A percentile compares a stretch with the other conserved stretches of the same genome.
Conservation (phyloP, 2,888 invertebrate genomes). For the Orchesella flavescens region DNA sequence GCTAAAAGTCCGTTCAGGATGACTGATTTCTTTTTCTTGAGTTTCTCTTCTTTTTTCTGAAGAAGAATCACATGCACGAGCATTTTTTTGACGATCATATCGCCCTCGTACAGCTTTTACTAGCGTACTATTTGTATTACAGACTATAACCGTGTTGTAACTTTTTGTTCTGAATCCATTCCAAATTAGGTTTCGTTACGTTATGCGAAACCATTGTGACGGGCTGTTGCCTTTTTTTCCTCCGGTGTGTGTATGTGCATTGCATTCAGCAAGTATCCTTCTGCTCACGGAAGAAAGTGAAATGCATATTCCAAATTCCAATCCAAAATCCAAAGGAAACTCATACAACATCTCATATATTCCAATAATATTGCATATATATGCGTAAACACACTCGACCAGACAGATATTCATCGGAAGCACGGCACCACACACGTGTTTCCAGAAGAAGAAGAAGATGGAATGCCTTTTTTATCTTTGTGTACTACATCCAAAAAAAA, state of each 20-base stretch:
- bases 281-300: background rate
- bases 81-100: conserved; percentile 30
- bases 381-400: conserved; percentile 49
- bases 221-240: conserved; percentile 4
- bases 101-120: background rate
- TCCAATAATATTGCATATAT: conserved; percentile 49
- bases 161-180: background rate
- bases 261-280: conserved; percentile 35
- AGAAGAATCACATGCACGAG: conserved; percentile 40
- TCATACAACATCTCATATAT: background rate
- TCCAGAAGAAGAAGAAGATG: conserved; percentile 11
- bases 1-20: conserved; percentile 52
- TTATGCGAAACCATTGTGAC: conserved; percentile 6
- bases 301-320: too few species aligned
- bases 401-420: background rate
- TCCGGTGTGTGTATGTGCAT: conserved; percentile 18
- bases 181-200: conserved; percentile 29
- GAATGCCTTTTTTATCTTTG: conserved; percentile 27
- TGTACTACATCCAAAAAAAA: background rate
- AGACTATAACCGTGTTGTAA: background rate
- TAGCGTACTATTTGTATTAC: conserved; percentile 35
- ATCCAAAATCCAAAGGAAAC: too few species aligned
- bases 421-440: conserved; percentile 13
- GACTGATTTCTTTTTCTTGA: conserved; percentile 32
- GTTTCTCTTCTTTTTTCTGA: conserved; percentile 17